Conservation (phyloP, 2,113 vertebrate species). For the Macroglossus sobrinus region DNA sequence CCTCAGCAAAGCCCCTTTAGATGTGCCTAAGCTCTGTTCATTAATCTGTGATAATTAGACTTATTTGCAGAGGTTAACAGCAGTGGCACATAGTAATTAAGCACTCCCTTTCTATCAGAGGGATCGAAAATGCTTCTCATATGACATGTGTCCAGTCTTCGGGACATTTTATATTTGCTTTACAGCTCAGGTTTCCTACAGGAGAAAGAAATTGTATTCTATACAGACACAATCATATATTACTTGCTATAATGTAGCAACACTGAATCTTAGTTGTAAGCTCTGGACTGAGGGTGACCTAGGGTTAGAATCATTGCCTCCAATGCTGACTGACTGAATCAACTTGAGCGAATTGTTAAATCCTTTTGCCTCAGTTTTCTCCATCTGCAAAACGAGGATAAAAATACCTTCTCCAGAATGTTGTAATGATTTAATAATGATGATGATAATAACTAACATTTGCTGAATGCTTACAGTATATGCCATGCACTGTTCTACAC, state of each 20-base stretch:
- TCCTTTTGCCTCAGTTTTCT: background rate
- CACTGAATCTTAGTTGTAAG: background rate
- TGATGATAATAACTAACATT: background rate
- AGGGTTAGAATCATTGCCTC: background rate
- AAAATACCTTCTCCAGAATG: background rate
- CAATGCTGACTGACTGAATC: background rate
- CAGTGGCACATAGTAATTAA: slow-evolving; percentile 83
- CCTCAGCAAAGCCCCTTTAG: slow-evolving; percentile 73
- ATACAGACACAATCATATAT: background rate
- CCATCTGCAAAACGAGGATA: background rate
- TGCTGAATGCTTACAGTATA: background rate
- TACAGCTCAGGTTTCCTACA: slow-evolving; percentile 4
- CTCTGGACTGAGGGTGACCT: background rate
- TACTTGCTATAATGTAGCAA: background rate
- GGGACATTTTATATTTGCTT: slow-evolving; percentile 41
- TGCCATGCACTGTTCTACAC: background rate
- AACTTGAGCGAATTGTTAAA: background rate
- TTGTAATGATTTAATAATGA: background rate
- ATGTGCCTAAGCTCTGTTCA: slow-evolving; percentile 82
- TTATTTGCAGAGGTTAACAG: slow-evolving; percentile 86
- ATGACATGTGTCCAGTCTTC: slow-evolving; percentile 43
- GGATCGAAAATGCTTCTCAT: slow-evolving; percentile 67
- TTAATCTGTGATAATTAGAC: slow-evolving; percentile 88
- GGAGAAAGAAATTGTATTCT: slow-evolving; percentile 30
- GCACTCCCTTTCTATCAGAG: slow-evolving; percentile 66